phyloP scores from a whole-genome alignment of 2,113 vertebrate genomes.

The Vimba vimba region DNA sequence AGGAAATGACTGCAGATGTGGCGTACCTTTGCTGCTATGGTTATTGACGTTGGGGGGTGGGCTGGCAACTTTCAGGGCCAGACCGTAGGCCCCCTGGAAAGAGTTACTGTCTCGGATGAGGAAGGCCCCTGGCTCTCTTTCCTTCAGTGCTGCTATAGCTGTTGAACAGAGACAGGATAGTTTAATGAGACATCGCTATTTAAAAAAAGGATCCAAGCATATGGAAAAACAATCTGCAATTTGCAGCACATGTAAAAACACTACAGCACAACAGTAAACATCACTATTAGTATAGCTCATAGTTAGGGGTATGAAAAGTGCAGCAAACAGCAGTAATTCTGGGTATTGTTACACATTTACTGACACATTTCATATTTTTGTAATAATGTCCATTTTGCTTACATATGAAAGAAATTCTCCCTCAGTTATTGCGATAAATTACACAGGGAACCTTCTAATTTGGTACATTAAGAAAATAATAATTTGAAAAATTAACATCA shows the following conservation, averaged over 20 bases:
- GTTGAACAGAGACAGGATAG: background rate
- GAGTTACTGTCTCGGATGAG: constrained; percentile 92
- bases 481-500: background rate
- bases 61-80: constrained; percentile 89
- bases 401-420: background rate
- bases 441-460: background rate
- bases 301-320: background rate
- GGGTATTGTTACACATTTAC: background rate
- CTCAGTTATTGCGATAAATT: background rate
- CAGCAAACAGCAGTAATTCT: background rate
- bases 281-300: background rate
- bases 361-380: background rate
- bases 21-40: constrained; percentile 83
- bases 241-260: background rate
- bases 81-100: constrained; percentile 91
- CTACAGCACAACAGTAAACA: constrained; percentile 11
- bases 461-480: background rate
- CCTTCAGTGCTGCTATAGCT: constrained; percentile 88
- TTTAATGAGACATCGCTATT: constrained; percentile 4
- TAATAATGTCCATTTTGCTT: background rate
- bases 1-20: constrained; percentile 35
- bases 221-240: constrained; percentile 24
- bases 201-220: constrained; percentile 29
- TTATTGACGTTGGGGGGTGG: constrained; percentile 82
- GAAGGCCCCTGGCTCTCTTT: constrained; percentile 86